A percentile compares a stretch with the other conserved stretches of the same genome.
These are phyloP conservation scores for Actias luna DNA, from an alignment of 2,888 invertebrate species.

Conservation along the genomic window DNA sequence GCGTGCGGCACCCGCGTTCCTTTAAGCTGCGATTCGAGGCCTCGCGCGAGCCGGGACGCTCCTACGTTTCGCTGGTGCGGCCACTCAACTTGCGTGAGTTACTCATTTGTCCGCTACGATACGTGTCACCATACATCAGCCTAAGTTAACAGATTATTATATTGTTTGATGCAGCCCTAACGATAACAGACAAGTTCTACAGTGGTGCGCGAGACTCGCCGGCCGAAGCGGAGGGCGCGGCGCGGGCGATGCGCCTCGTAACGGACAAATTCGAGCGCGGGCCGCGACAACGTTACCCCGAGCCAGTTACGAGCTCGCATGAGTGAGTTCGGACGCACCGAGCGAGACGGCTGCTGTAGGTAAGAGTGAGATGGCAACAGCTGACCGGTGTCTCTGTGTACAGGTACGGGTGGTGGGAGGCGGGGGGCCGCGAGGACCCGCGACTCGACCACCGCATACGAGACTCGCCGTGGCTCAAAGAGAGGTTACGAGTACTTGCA, in stretches of 20 bases:
- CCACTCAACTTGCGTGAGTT: constrained; percentile 62
- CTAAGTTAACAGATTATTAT: not conserved
- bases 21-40: constrained; percentile 70
- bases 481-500: constrained; percentile 58
- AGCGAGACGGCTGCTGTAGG: not conserved
- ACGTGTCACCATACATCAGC: too few relatives aligned
- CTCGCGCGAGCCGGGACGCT: constrained; percentile 68
- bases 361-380: not conserved
- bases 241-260: constrained; percentile 39
- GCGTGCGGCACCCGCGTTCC: constrained; percentile 40
- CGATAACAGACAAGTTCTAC: constrained; percentile 61
- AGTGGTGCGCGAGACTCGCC: constrained; percentile 27
- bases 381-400: constrained; percentile 23
- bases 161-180: constrained; percentile 47
- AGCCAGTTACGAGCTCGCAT: constrained; percentile 49
- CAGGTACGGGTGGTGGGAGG: constrained; percentile 68
- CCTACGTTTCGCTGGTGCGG: constrained; percentile 59
- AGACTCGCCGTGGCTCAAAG: constrained; percentile 73
- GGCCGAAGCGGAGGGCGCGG: constrained; percentile 24
- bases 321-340: constrained; percentile 33
- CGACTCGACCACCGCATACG: constrained; percentile 63
- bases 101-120: too few relatives aligned
- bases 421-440: constrained; percentile 18
- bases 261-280: constrained; percentile 43
- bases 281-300: constrained; percentile 42